Evolutionary conservation across 2,888 invertebrate species (phyloP), one percentile per base, ranked within the genome.

Genomic region (Agelastica alni): DNA sequence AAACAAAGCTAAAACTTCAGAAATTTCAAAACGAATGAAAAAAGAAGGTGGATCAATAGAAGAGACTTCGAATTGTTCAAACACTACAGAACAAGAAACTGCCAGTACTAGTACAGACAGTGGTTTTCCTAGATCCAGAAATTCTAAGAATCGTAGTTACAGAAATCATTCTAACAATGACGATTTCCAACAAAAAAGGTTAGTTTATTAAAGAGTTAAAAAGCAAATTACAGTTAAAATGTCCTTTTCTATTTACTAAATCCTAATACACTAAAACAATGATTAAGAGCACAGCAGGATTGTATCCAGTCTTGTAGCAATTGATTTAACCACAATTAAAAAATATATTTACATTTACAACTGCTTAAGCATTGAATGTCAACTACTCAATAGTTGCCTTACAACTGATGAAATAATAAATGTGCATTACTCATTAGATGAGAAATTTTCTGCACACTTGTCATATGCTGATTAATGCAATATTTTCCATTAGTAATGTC

Each of bases 21-120:
- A 64, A 16, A 64, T 62, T 36, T 62, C 60, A 10, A 74, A 75
- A 64, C 66, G 74, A 34, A 59, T 74, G 32, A 72, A 70, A 63
- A 73, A 70, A 44, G 70, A 67, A 46, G 56, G 52, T 6, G 39
- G 28, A 26, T 42, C 49, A 17, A 47, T 59, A 39, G 60, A 67
- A 39, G 67, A 68, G 39, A 64, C 61, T 30, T 68, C 65, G 18
- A 68, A 53, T 31, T 65, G 67, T 12, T 66, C 67, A 4, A 69
- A 63, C 51, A 62, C 55, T 36, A 58, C 56, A 10, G 65, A 65
- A 54, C 63, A 65, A 55, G 69, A 69, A 55, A 64, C 62, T 37
- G 66, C 68, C 12, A 69, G 65, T 44, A 69, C 67, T 20, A 69
- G 70, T 57, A 65, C 66, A 46, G 69, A 70, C 53, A 66, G 64